Evolutionary conservation across 2,113 vertebrate species (phyloP).

Genomic region (Puntigrus tetrazona): DNA sequence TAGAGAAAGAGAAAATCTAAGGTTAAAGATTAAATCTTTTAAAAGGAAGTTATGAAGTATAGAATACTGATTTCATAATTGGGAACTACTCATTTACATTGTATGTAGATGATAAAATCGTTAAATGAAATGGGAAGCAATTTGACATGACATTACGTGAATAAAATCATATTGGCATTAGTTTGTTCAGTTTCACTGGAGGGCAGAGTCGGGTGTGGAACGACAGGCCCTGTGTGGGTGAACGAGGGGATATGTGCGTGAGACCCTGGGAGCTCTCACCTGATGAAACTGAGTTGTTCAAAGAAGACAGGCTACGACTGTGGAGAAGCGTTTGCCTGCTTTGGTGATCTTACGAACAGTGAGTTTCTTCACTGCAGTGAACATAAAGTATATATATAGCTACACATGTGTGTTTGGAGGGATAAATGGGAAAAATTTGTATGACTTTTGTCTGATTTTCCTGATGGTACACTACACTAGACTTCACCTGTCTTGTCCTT

Average conservation of each 20-base stretch:
- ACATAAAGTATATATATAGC: not conserved
- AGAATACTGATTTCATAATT: not conserved
- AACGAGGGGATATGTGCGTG: constrained; percentile 97
- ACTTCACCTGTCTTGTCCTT: constrained; percentile 88
- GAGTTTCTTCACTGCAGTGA: constrained; percentile 83
- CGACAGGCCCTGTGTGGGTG: constrained; percentile 90
- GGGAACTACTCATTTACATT: not conserved
- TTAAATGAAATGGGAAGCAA: not conserved
- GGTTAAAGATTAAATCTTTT: not conserved
- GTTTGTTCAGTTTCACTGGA: constrained; percentile 78
- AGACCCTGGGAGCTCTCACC: constrained; percentile 92
- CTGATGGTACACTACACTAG: not conserved
- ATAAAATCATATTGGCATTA: not conserved
- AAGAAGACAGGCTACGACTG: constrained; percentile 91
- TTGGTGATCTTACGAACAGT: constrained; percentile 92
- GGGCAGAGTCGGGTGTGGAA: constrained; percentile 84
- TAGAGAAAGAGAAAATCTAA: not conserved
- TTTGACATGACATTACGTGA: not conserved
- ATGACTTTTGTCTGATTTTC: not conserved
- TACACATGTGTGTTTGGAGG: not conserved
- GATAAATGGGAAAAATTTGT: not conserved
- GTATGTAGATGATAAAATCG: not conserved
- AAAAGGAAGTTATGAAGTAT: not conserved
- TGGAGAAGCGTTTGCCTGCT: constrained; percentile 91
- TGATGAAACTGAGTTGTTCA: constrained; percentile 93